These are phyloP conservation scores for Lacanobia oleracea DNA, from an alignment of 2,888 invertebrate genomes.

Conservation along the genomic window DNA sequence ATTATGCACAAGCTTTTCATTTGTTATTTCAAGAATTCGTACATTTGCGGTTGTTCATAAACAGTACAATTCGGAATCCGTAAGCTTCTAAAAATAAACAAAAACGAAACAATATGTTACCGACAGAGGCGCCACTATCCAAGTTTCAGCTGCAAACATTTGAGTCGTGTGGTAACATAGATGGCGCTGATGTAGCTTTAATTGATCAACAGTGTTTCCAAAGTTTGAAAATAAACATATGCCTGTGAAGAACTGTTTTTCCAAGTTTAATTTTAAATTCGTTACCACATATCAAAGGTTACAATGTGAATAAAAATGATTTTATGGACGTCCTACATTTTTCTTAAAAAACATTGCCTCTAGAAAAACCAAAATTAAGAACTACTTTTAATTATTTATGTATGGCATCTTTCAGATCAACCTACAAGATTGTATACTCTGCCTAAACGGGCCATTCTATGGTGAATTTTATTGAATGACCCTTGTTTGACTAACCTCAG, in stretches of 20 bases:
- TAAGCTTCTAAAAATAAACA: constrained; percentile 4
- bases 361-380: background rate
- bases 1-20: too few relatives aligned
- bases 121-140: constrained; percentile 38
- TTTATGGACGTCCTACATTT: background rate
- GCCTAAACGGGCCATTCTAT: background rate
- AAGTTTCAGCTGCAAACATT: constrained; percentile 8
- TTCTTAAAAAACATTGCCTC: background rate
- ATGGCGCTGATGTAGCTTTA: constrained; percentile 40
- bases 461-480: background rate
- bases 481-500: background rate
- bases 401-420: too few relatives aligned
- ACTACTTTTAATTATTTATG: too few relatives aligned
- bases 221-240: background rate
- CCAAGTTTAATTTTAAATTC: too few relatives aligned
- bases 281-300: too few relatives aligned
- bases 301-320: too few relatives aligned
- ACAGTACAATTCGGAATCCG: background rate
- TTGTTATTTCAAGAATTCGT: background rate
- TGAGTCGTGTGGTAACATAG: constrained; percentile 13
- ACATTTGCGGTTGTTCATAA: background rate
- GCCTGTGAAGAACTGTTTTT: background rate
- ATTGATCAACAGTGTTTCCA: background rate
- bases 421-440: background rate
- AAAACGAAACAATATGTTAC: background rate